Evolutionary conservation across 2,888 invertebrate genomes (phyloP).

Genomic region (Cheilosia scutellata): DNA sequence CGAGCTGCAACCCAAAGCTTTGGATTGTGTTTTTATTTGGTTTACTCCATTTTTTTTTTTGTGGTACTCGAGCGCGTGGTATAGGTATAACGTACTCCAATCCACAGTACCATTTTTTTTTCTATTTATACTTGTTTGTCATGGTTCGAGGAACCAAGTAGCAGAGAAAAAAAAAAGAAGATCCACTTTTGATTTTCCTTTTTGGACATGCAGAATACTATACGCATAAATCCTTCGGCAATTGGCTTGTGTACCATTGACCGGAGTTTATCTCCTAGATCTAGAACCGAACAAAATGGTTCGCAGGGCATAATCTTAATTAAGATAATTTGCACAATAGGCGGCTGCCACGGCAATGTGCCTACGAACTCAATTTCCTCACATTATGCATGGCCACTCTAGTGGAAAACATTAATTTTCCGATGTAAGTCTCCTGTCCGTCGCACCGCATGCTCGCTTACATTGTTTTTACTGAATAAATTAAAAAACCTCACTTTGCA

Average conservation of each 20-base stretch:
- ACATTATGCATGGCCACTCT: conserved; percentile 71
- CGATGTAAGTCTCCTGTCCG: conserved; percentile 14
- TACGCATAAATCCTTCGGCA: conserved; percentile 58
- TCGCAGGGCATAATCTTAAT: conserved; percentile 62
- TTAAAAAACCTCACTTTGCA: conserved; percentile 55
- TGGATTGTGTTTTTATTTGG: neutral
- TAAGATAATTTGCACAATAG: conserved; percentile 73
- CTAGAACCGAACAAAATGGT: conserved; percentile 48
- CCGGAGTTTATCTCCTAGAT: conserved; percentile 65
- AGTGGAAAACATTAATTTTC: conserved; percentile 73
- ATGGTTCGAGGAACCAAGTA: conserved; percentile 14
- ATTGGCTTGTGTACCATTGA: conserved; percentile 66
- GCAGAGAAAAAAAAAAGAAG: neutral
- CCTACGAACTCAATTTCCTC: conserved; percentile 70
- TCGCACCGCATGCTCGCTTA: neutral
- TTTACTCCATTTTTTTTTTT: conserved; percentile 15
- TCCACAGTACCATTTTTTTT: conserved; percentile 12
- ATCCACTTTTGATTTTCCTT: neutral
- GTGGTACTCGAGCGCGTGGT: conserved; percentile 22
- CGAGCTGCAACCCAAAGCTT: conserved; percentile 39
- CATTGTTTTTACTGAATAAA: conserved; percentile 48
- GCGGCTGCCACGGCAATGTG: conserved; percentile 36
- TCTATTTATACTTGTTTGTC: neutral
- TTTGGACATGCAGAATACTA: neutral
- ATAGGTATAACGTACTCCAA: neutral